Evolutionary conservation across 2,797 vertebrate species (phyloP), one percentile per base, ranked within the genome.

Genomic region (Chaenodraco wilsoni): DNA sequence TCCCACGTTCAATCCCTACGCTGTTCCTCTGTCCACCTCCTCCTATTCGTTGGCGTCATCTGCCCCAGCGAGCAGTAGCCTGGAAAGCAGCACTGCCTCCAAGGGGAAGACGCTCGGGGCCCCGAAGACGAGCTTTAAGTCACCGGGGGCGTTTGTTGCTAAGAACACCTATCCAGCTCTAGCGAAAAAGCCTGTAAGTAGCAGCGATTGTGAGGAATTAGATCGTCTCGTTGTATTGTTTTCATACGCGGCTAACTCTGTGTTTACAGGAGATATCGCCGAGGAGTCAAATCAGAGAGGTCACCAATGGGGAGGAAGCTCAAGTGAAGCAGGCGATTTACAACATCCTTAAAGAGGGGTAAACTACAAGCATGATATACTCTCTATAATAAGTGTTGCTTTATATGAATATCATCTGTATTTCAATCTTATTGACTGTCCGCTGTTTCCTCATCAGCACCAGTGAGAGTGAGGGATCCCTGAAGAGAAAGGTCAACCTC

Each of bases 311-410:
- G 41, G 92, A 88, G 7, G 95, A 96, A 23, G 86, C 92, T 58
- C 89, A 91, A 19, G 72, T 90, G 49, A 95, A 95, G 61, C 93
- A 94, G 58, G 75, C 91, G 31, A 89, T 96, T 85, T 95, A 94
- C 73, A 87, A 88, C 79, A 92, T 94, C 82, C 88, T 95, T 48
- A 95, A 93, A 90, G 95, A 97, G 0, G 94, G 96, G 97, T 98
- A 88, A 90, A 69, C 17, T 2, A 64, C 49, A 60, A 51, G 10
- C 51, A 10, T 17, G 9, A 68, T 23, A 1, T 6, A 33, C 2
- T 52, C 15, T 2, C 6, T 1, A 23, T 9, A 40, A 19, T 7
- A n/a, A 40, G 3, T 49, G 17, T 62, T 33, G 27, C 27, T 5
- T 5, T 41, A 1, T 58, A 40, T 33, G 9, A 11, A 60, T 27